Evolutionary conservation across 2,113 vertebrate species (phyloP).

Genomic region (Anhinga anhinga): DNA sequence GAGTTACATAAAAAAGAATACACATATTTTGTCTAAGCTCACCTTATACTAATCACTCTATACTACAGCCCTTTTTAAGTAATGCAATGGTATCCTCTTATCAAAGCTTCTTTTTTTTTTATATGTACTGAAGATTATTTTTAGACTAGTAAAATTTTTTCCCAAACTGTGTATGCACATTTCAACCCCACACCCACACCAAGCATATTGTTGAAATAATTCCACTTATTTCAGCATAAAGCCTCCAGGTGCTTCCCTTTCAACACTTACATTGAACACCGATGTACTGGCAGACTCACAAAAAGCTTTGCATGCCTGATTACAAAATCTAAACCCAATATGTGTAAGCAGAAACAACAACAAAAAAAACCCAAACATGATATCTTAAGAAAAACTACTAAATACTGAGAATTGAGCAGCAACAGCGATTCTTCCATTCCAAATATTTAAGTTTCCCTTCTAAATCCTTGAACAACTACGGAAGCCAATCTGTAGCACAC

Average conservation of each 20-base stretch:
- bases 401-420: background rate
- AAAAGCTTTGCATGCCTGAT: background rate
- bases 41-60: background rate
- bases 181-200: background rate
- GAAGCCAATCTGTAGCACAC: background rate
- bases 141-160: background rate
- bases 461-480: background rate
- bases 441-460: background rate
- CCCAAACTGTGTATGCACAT: background rate
- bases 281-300: background rate
- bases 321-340: background rate
- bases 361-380: background rate
- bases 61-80: background rate
- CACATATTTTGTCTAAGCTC: background rate
- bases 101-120: background rate
- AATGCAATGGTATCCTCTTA: background rate
- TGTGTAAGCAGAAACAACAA: background rate
- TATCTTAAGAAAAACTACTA: background rate
- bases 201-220: conserved; percentile 21
- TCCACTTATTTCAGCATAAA: conserved; percentile 10
- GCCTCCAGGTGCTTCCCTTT: conserved; percentile 31
- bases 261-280: background rate
- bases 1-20: background rate
- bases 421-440: background rate
- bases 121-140: background rate